Base-by-base conservation (phyloP, 2,113 vertebrate species). In the Rhabdornis inornatus region DNA sequence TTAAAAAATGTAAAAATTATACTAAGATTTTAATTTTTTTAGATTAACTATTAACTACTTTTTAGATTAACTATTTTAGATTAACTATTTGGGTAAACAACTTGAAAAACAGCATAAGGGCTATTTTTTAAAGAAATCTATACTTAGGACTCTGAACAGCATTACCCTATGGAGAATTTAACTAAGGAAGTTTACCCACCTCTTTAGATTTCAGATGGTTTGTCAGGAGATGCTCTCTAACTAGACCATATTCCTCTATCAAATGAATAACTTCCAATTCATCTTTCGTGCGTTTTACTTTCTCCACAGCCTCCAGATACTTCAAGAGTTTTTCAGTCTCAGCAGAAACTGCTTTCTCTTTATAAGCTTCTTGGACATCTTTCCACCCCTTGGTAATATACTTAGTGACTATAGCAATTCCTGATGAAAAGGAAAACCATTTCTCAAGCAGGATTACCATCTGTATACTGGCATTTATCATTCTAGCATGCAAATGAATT, bases 311-410 rank as follows among this genome's bases (percentile, higher is more conserved):
- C 87, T 99, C 99, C 79, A 99, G 97, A 85, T 99, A 99, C 30
- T 98, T 98, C 10, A 99, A 90, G 55, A 99, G 97, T 65, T 98
- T 98, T 94, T 98, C 97, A 64, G 98, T 98, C 87, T 99, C 99
- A 79, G 98, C 97, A 12, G 98, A 98, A 91, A 98, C 98, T 74
- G 98, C 98, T 87, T 98, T 98, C 75, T 99, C 98, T 57, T 97
- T 98, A 71, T 99, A 99, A 9, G 97, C 93, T 47, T 97, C 98
- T 92, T 99, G 98, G 61, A 99, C 99, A 66, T 98, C 99, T 92
- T 99, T 99, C 99, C 99, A 99, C 52, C 99, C 99, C 96, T 99
- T 99, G 86, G 98, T 99, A 84, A 99, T 96, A 85, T 99, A 99
- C 95, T 99, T 99, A 94, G 98, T 98, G 93, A 99, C 98, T 93